phyloP scores from a whole-genome alignment of 1,140 invertebrate species.

The Asbolus verrucosus region DNA sequence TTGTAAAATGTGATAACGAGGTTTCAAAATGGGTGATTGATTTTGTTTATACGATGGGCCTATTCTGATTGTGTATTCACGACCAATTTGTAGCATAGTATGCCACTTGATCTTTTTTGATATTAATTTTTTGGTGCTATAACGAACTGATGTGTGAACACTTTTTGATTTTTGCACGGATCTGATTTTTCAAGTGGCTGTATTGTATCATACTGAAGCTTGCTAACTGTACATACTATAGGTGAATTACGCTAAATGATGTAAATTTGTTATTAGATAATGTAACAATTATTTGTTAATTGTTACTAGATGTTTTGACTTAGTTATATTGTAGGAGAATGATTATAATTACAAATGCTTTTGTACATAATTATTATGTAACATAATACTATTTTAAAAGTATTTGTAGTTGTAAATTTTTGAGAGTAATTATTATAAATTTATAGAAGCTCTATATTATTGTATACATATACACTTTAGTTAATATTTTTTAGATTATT shows the following conservation, averaged over 20 bases:
- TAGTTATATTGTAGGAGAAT: constrained; percentile 41
- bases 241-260: constrained; percentile 20
- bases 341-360: constrained; percentile 42
- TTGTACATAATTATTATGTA: constrained; percentile 46
- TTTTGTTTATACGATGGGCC: constrained; percentile 4
- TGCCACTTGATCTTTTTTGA: constrained; percentile 25
- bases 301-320: constrained; percentile 42
- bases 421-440: constrained; percentile 40
- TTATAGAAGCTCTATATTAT: constrained; percentile 45
- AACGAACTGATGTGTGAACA: constrained; percentile 21
- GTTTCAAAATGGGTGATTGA: constrained; percentile 1
- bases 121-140: constrained; percentile 38
- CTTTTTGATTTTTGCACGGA: constrained; percentile 33
- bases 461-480: constrained; percentile 46
- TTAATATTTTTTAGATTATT: constrained; percentile 49
- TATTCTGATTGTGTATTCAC: constrained; percentile 30
- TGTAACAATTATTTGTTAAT: constrained; percentile 43
- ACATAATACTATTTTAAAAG: constrained; percentile 25
- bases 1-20: constrained; percentile 12
- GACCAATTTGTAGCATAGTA: constrained; percentile 25
- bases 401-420: constrained; percentile 44
- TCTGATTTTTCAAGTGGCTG: constrained; percentile 33
- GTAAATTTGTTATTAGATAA: constrained; percentile 44
- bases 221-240: constrained; percentile 37
- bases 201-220: constrained; percentile 23